Evolutionary conservation across 2,113 vertebrate genomes (phyloP), one percentile per base, ranked within the genome.

Genomic region (Orientallactaga bullata): DNA sequence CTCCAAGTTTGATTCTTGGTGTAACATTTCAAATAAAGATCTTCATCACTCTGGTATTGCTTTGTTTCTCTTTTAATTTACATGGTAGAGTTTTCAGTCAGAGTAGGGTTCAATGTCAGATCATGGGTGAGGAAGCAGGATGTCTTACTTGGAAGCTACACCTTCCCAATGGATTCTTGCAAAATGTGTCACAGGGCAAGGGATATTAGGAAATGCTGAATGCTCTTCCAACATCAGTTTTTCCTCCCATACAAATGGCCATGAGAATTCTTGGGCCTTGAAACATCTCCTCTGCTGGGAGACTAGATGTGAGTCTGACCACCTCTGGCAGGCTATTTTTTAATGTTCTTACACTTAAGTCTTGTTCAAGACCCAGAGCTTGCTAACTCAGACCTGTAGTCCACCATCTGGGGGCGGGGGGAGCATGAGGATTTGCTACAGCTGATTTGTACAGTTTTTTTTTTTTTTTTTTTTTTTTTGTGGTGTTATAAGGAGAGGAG

Each of bases 11-110:
- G 94, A 94, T 95, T 88, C 91, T 78, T 85, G 93, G 96, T 86
- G 21, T 95, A 93, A 51, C 12, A 85, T 96, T 96, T 95, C 96
- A 96, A 97, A 93, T 85, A 85, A 82, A 86, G 39, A 88, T 73
- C 63, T 94, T 78, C 12, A 65, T 32, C 26, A 12, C 72, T 76
- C 93, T 90, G 73, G 77, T 87, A 68, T 78, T 51, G 61, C 61
- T 95, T 91, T 95, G 85, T 94, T 96, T 92, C 79, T 94, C 79
- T 95, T 93, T 93, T 73, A 58, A 92, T 95, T 96, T 93, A 61
- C 79, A 95, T 88, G 88, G 76, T 90, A 71, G 68, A 83, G 37
- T 82, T 74, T 90, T 72, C 90, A 78, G 61, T 85, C 63, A 32
- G 79, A 89, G 72, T 32, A 76, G 30, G 83, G 76, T 84, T 90